Conservation (phyloP, 2,888 invertebrate species). For the Drosophila robusta region DNA sequence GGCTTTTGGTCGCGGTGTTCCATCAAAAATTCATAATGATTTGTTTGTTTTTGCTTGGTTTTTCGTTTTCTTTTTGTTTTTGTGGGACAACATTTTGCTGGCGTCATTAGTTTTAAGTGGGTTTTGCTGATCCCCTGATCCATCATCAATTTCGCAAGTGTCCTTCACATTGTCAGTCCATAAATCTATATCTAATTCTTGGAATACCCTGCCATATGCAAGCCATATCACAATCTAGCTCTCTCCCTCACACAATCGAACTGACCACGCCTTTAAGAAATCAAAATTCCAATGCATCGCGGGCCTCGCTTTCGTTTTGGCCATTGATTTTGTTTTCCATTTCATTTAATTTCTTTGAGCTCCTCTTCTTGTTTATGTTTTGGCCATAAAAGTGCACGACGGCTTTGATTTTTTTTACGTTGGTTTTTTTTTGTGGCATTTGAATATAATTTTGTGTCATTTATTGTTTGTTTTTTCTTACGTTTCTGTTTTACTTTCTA, state of each 20-base stretch:
- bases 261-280: conserved; percentile 47
- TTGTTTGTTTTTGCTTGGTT: conserved; percentile 11
- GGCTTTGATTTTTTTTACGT: neutral
- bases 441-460: conserved; percentile 54
- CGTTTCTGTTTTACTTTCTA: conserved; percentile 54
- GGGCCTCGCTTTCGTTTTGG: conserved; percentile 64
- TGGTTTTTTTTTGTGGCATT: conserved; percentile 31
- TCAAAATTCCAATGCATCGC: conserved; percentile 53
- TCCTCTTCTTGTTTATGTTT: conserved; percentile 30
- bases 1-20: conserved; percentile 11
- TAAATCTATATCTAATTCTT: neutral
- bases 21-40: conserved; percentile 57
- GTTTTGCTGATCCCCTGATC: conserved; percentile 36
- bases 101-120: conserved; percentile 51
- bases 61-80: conserved; percentile 8
- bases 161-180: conserved; percentile 36
- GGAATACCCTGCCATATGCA: neutral
- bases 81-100: conserved; percentile 28
- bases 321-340: conserved; percentile 74
- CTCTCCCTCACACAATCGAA: conserved; percentile 10
- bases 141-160: conserved; percentile 34
- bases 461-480: conserved; percentile 22
- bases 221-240: neutral
- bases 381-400: conserved; percentile 17
- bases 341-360: conserved; percentile 61